These are phyloP conservation scores for Hydroisotoma schaefferi DNA, from an alignment of 2,888 invertebrate species.

Conservation along the genomic window DNA sequence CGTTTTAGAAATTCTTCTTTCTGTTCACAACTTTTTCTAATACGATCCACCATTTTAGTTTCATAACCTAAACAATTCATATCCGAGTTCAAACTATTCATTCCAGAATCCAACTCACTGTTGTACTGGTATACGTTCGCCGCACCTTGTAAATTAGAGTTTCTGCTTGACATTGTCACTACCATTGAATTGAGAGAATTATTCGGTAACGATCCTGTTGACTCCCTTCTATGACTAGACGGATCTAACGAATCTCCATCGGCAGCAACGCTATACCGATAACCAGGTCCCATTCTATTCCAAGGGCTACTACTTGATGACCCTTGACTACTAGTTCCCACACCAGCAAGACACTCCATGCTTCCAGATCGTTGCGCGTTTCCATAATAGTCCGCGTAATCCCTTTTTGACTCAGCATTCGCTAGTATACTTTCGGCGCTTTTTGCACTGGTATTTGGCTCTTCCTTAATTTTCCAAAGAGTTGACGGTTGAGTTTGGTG, in stretches of 20 bases:
- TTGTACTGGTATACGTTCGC: not conserved
- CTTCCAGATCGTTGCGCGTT: conserved; percentile 42
- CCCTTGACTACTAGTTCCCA: conserved; percentile 8
- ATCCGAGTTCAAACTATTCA: not conserved
- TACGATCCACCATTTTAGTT: conserved; percentile 50
- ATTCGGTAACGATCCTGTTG: conserved; percentile 61
- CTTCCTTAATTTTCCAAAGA: conserved; percentile 41
- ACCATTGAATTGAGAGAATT: conserved; percentile 38
- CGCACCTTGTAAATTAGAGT: conserved; percentile 10
- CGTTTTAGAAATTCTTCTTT: conserved; percentile 83
- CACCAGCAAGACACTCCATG: conserved; percentile 44
- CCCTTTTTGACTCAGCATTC: conserved; percentile 5
- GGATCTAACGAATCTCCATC: conserved; percentile 54
- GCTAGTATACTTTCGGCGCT: conserved; percentile 47
- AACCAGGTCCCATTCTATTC: conserved; percentile 44
- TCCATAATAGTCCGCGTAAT: conserved; percentile 22
- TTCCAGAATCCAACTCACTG: not conserved
- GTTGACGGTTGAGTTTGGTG: conserved; percentile 20
- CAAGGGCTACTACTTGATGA: conserved; percentile 14
- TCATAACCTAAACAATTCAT: too few relatives aligned
- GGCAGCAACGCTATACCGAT: conserved; percentile 46
- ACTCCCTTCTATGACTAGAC: conserved; percentile 62
- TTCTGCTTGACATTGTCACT: conserved; percentile 42
- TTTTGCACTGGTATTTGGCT: conserved; percentile 44
- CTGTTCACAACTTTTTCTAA: conserved; percentile 79